A percentile compares a stretch with the other conserved stretches of the same genome.
Conservation (phyloP, 2,113 vertebrate genomes). For the Antechinus stuartii region DNA sequence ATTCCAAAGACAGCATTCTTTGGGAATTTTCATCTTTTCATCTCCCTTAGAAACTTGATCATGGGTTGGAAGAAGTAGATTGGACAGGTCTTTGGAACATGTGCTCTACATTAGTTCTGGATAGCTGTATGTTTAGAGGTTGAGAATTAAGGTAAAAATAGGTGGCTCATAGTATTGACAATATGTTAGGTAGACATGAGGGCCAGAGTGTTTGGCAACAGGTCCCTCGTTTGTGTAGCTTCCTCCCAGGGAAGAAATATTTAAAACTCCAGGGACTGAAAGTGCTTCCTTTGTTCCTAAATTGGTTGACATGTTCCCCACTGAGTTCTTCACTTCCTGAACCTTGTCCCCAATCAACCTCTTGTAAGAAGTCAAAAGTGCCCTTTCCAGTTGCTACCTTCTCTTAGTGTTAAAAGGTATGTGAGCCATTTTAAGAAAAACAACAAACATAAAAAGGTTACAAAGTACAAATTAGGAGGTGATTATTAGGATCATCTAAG, state of each 20-base stretch:
- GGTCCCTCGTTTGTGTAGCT: not conserved
- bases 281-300: conserved; percentile 3
- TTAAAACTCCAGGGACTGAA: not conserved
- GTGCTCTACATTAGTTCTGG: not conserved
- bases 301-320: not conserved
- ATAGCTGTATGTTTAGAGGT: not conserved
- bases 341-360: conserved; percentile 34
- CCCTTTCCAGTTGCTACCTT: not conserved
- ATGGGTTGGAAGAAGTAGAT: not conserved
- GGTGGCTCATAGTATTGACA: not conserved
- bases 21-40: not conserved
- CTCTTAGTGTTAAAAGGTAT: not conserved
- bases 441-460: conserved; percentile 43
- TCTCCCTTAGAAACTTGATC: not conserved
- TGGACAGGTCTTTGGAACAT: not conserved
- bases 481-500: not conserved
- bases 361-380: not conserved
- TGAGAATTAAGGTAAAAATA: not conserved
- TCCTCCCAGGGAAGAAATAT: conserved; percentile 14
- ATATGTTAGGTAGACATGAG: not conserved
- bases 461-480: conserved; percentile 31
- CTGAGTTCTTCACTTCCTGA: conserved; percentile 1
- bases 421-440: conserved; percentile 16
- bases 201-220: not conserved
- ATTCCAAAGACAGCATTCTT: not conserved